phyloP scores from a whole-genome alignment of 2,113 vertebrate genomes.

The Lampris incognitus region DNA sequence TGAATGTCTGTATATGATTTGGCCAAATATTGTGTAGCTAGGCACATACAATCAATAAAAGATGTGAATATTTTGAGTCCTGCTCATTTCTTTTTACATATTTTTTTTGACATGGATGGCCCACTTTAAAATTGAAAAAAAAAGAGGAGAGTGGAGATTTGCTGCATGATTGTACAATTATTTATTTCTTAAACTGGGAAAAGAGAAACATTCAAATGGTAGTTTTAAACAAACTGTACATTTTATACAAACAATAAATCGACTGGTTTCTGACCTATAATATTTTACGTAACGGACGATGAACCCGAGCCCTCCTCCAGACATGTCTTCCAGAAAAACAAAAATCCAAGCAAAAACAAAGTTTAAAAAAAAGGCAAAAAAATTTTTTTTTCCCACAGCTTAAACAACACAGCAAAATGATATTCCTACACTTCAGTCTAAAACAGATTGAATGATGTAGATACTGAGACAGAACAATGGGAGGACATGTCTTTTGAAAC shows the following conservation, averaged over 20 bases:
- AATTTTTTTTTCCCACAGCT: constrained; percentile 51
- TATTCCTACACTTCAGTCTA: constrained; percentile 75
- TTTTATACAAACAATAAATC: constrained; percentile 81
- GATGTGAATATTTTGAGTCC: not conserved
- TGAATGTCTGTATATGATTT: not conserved
- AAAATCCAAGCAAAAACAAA: constrained; percentile 49
- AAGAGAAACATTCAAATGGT: constrained; percentile 79
- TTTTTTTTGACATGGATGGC: not conserved
- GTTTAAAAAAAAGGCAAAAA: constrained; percentile 54
- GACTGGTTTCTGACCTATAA: constrained; percentile 51
- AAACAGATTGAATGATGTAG: constrained; percentile 48
- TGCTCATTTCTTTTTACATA: constrained; percentile 3
- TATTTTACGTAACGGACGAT: constrained; percentile 34
- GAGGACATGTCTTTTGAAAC: constrained; percentile 6
- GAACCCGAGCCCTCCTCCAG: constrained; percentile 41
- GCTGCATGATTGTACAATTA: constrained; percentile 52
- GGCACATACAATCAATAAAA: not conserved
- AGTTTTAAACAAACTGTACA: constrained; percentile 88
- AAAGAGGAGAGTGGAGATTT: not conserved
- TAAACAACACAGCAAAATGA: constrained; percentile 80
- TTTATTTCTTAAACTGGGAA: constrained; percentile 81
- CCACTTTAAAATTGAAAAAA: not conserved
- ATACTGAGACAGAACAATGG: constrained; percentile 23
- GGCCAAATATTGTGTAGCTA: not conserved
- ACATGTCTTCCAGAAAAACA: constrained; percentile 49